Evolutionary conservation across 2,888 invertebrate species (phyloP).

Genomic region (Parochlus steinenii): DNA sequence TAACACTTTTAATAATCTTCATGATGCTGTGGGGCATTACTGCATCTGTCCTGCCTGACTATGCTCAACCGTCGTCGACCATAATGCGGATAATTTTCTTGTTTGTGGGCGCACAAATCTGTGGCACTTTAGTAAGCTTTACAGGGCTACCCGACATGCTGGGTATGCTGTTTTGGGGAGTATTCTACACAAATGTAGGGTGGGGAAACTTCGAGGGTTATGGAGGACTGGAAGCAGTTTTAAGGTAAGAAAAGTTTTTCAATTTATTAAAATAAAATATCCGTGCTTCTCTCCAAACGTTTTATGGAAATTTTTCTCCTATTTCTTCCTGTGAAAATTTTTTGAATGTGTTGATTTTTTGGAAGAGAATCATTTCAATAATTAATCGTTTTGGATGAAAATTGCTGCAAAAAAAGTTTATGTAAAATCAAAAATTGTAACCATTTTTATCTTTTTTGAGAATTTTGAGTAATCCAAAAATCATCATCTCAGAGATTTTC

Average conservation of each 20-base stretch:
- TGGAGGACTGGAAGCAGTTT: constrained; percentile 30
- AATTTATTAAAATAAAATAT: no score
- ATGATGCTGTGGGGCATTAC: constrained; percentile 28
- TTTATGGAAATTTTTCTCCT: no score
- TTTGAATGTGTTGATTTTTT: no score
- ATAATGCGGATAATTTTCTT: constrained; percentile 28
- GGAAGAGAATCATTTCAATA: no score
- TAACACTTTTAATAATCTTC: constrained; percentile 25
- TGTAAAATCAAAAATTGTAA: no score
- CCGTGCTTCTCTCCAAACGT: no score
- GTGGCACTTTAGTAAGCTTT: constrained; percentile 24
- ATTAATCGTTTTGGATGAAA: no score
- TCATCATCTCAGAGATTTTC: no score
- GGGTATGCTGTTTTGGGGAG: constrained; percentile 44
- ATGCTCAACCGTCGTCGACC: constrained; percentile 21
- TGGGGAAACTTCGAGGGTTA: constrained; percentile 32
- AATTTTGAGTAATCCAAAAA: no score
- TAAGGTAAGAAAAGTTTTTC: constrained; percentile 31
- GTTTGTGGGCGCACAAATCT: constrained; percentile 27
- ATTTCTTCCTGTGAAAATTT: no score
- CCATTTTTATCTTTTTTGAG: no score
- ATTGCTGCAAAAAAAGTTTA: no score
- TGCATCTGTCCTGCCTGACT: constrained; percentile 24
- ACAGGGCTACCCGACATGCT: constrained; percentile 35
- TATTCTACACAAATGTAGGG: constrained; percentile 34